phyloP scores from a whole-genome alignment of 2,888 invertebrate genomes.

The Thera britannica region DNA sequence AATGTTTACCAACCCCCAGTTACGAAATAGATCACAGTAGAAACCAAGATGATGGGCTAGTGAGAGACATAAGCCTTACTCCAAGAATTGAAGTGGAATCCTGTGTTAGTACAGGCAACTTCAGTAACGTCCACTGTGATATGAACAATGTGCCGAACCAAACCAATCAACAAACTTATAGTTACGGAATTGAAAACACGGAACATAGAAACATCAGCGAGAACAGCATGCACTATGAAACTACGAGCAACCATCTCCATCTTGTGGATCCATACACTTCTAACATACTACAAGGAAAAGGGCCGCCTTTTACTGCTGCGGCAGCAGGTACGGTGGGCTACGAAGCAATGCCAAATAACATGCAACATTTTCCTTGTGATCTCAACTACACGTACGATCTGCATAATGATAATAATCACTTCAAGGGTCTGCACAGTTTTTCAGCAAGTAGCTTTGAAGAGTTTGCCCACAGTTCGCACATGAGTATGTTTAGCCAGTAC shows the following conservation, averaged over 20 bases:
- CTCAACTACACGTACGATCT: conserved; percentile 76
- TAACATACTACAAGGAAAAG: conserved; percentile 75
- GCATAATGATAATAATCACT: conserved; percentile 63
- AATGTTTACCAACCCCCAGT: conserved; percentile 61
- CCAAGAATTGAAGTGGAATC: conserved; percentile 86
- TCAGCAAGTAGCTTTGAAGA: conserved; percentile 81
- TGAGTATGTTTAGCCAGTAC: conserved; percentile 81
- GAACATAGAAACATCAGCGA: conserved; percentile 73
- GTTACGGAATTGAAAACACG: conserved; percentile 72
- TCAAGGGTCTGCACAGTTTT: conserved; percentile 76
- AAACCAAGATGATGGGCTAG: conserved; percentile 70
- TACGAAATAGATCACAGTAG: conserved; percentile 72
- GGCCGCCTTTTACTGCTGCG: conserved; percentile 64
- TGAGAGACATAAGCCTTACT: conserved; percentile 82
- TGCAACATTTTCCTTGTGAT: conserved; percentile 78
- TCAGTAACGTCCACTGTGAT: conserved; percentile 88
- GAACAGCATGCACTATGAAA: conserved; percentile 70
- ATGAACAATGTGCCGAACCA: conserved; percentile 62
- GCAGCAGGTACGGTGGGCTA: conserved; percentile 61
- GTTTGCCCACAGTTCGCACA: conserved; percentile 81
- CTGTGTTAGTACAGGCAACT: conserved; percentile 87
- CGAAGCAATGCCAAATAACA: conserved; percentile 64
- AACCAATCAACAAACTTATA: conserved; percentile 57
- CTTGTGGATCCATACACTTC: conserved; percentile 77
- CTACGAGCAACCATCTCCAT: conserved; percentile 68